phyloP scores from a whole-genome alignment of 2,113 vertebrate species.

The Ginglymostoma cirratum region DNA sequence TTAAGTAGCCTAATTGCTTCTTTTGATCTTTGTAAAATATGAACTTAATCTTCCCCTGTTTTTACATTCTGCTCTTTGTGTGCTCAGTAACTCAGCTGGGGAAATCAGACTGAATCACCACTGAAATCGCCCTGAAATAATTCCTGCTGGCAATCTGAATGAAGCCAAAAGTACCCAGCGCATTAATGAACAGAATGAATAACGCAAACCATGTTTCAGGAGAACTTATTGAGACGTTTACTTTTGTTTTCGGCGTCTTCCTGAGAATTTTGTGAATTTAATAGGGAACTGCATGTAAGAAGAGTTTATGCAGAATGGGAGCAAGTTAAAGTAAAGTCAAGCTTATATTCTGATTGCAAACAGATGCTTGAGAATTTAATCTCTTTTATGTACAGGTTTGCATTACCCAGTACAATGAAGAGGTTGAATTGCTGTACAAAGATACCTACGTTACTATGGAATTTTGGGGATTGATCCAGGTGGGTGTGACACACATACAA shows the following conservation, averaged over 20 bases:
- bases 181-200: conserved; percentile 25
- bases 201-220: conserved; percentile 20
- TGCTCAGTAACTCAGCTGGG: neutral
- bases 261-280: conserved; percentile 6
- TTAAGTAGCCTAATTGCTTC: neutral
- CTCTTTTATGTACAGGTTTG: neutral
- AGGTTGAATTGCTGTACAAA: neutral
- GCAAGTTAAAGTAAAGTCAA: neutral
- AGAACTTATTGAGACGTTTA: conserved; percentile 31
- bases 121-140: neutral
- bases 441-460: neutral
- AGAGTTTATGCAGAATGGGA: neutral
- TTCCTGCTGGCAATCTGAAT: neutral
- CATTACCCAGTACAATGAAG: neutral
- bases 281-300: neutral
- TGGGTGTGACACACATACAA: no score
- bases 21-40: neutral
- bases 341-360: conserved; percentile 20
- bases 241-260: conserved; percentile 11
- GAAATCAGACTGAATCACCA: neutral
- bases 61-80: neutral
- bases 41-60: neutral
- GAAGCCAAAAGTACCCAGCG: neutral
- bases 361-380: neutral
- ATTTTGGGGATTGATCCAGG: neutral